Evolutionary conservation across 92 coral and sea anemone species (phyloP).

Genomic region (Porites lobata): DNA sequence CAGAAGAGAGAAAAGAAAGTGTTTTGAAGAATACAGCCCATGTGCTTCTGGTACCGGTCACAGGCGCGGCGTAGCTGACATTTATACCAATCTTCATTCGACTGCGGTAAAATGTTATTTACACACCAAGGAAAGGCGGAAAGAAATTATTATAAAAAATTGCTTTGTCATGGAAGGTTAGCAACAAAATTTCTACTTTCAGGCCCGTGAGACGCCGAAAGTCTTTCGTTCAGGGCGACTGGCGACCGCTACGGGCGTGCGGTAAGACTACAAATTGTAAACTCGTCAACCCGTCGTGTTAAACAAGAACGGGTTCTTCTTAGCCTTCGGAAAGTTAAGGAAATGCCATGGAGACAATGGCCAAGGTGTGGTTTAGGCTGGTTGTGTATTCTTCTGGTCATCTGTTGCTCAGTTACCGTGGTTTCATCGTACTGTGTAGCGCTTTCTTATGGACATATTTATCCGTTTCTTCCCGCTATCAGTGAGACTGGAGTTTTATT

Average conservation of each 20-base stretch:
- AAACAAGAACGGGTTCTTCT: neutral
- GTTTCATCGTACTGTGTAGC: slow-evolving; percentile 78
- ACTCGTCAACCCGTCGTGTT: neutral
- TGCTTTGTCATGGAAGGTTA: neutral
- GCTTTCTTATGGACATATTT: slow-evolving; percentile 77
- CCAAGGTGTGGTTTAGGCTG: slow-evolving; percentile 78
- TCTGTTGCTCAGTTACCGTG: slow-evolving; percentile 65
- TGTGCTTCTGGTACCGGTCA: neutral
- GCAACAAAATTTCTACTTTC: neutral
- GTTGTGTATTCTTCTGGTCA: slow-evolving; percentile 76
- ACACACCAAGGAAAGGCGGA: neutral
- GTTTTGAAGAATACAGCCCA: neutral
- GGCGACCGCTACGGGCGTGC: neutral
- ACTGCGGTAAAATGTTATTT: slow-evolving; percentile 1
- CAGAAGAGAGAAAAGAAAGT: neutral
- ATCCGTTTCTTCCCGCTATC: slow-evolving; percentile 85
- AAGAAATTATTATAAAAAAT: neutral
- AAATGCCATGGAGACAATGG: slow-evolving; percentile 22
- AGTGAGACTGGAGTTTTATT: slow-evolving; percentile 87
- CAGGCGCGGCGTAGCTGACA: neutral
- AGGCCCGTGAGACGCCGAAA: neutral
- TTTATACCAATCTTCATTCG: neutral
- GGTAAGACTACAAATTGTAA: neutral
- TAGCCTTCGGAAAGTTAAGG: neutral
- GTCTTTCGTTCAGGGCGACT: neutral